phyloP scores from a whole-genome alignment of 2,888 invertebrate species.

The Agriopis leucophaearia region DNA sequence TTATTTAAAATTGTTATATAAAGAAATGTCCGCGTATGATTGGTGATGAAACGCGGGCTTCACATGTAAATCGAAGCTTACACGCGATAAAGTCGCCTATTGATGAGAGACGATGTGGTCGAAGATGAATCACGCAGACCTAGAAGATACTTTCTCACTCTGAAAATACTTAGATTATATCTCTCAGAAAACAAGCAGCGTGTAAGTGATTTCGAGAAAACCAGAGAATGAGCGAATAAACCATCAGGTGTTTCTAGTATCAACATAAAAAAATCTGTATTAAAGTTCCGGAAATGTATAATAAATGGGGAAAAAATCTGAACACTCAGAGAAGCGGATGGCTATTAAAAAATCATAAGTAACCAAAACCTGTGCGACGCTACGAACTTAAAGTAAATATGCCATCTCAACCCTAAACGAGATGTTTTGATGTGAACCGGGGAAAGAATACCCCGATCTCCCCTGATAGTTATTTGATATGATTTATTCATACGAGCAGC shows the following conservation, averaged over 20 bases:
- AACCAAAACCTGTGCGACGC: slow-evolving; percentile 62
- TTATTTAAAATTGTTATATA: too few species aligned
- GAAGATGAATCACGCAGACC: too few species aligned
- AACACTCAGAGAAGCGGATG: slow-evolving; percentile 49
- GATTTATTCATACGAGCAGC: slow-evolving; percentile 88
- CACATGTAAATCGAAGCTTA: too few species aligned
- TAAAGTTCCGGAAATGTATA: slow-evolving; percentile 11
- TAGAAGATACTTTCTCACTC: too few species aligned
- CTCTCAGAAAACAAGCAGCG: too few species aligned
- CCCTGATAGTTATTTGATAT: slow-evolving; percentile 91
- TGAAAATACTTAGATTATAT: too few species aligned
- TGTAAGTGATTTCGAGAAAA: too few species aligned
- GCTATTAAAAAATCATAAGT: slow-evolving; percentile 71
- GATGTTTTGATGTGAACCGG: slow-evolving; percentile 74
- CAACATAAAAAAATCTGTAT: neutral
- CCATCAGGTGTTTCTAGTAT: neutral
- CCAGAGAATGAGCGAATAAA: too few species aligned
- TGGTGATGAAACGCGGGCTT: too few species aligned
- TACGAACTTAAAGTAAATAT: slow-evolving; percentile 54
- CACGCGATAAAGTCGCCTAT: too few species aligned
- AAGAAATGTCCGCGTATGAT: too few species aligned
- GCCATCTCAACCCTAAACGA: slow-evolving; percentile 68
- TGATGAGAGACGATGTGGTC: too few species aligned
- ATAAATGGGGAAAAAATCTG: slow-evolving; percentile 42
- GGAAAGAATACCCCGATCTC: slow-evolving; percentile 75